Evolutionary conservation across 2,888 invertebrate genomes (phyloP).

Genomic region (Nomada hirtipes): DNA sequence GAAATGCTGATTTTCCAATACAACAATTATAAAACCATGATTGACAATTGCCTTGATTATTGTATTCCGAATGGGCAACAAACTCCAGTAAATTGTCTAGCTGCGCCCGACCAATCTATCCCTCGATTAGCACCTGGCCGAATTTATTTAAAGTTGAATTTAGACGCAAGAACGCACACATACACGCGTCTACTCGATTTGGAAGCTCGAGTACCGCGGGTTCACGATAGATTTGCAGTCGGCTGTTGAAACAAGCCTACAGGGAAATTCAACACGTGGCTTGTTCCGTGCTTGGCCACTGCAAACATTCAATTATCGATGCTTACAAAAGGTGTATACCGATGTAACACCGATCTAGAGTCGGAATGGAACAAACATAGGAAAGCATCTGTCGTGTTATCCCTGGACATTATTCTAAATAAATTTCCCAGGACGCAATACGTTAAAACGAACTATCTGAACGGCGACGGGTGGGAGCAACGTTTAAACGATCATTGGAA

Average conservation of each 20-base stretch:
- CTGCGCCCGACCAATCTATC: too few species aligned
- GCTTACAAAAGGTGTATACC: slow-evolving; percentile 50
- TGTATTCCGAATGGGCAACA: too few species aligned
- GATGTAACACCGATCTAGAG: slow-evolving; percentile 17
- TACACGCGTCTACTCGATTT: slow-evolving; percentile 4
- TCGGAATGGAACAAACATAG: background rate
- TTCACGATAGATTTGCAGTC: slow-evolving; percentile 39
- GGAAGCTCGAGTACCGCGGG: background rate
- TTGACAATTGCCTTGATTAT: too few species aligned
- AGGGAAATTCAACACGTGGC: slow-evolving; percentile 63
- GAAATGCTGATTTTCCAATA: too few species aligned
- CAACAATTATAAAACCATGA: too few species aligned
- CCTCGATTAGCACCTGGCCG: too few species aligned
- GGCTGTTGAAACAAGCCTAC: slow-evolving; percentile 40
- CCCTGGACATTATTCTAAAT: background rate
- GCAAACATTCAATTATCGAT: slow-evolving; percentile 62
- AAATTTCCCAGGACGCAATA: background rate
- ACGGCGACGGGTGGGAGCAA: too few species aligned
- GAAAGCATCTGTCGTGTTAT: background rate
- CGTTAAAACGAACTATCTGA: too few species aligned
- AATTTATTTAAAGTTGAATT: background rate
- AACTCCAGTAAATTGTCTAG: too few species aligned
- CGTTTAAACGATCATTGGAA: too few species aligned
- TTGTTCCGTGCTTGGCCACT: slow-evolving; percentile 27
- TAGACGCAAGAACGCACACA: background rate